Evolutionary conservation across 2,888 invertebrate species (phyloP), one percentile per base, ranked within the genome.

Genomic region (Pristionchus fissidentatus): DNA sequence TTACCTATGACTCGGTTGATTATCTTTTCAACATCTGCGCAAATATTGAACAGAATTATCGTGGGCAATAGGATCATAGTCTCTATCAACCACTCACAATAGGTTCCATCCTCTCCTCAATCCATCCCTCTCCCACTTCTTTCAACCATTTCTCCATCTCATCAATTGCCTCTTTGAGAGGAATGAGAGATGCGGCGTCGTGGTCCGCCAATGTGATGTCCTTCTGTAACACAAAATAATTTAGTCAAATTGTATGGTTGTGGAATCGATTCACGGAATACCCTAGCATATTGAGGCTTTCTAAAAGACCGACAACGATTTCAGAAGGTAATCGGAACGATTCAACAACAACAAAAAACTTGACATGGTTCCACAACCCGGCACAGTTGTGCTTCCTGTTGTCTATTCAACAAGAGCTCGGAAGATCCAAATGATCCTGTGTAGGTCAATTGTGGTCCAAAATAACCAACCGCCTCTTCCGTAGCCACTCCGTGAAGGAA

Each of bases 41-140:
- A 3, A 1, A 3, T 35, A 35, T 73, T 41, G 1, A 4, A 8
- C 19, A 1, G 62, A 26, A n/a, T n/a, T 26, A 3, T 26, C n/a
- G 7, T 57, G 26, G 13, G 22, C 0, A 15, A 4, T 0, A 35
- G 22, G 1, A 4, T 38, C 38, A 3, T 32, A 32, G 32, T 22
- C 15, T 35, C n/a, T 29, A 66, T 19, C 3, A 29, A 26, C 3
- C n/a, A 75, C 49, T 75, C 0, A 75, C 75, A 35, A 75, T 75
- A 26, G 75, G 75, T 75, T 75, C 75, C n/a, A 75, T 15, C 46
- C 75, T 43, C 49, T 75, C 46, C 29, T 46, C 75, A 29, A 75
- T 29, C 75, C 75, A 75, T 26, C n/a, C 75, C 19, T 75, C 46
- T 0, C 15, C 46, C 46, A 19, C 46, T 75, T n/a, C 46, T n/a